Evolutionary conservation across 2,888 invertebrate genomes (phyloP).

Genomic region (Drepanosiphum platanoidis): DNA sequence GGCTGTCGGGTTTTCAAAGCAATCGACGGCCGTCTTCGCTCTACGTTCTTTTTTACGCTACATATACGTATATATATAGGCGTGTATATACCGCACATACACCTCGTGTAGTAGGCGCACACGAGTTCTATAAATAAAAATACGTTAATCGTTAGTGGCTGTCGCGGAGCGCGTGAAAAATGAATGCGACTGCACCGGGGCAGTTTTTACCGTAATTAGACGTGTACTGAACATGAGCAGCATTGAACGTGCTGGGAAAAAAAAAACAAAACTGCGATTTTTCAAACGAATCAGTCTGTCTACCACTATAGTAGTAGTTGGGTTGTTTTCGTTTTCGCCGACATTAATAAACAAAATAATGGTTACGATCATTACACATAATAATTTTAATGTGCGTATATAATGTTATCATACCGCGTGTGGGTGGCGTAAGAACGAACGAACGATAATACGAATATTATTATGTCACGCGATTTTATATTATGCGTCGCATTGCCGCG

Average conservation of each 20-base stretch:
- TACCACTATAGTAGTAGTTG: no score
- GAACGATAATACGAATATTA: no score
- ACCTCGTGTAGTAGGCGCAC: not conserved
- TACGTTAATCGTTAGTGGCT: not conserved
- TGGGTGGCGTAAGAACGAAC: no score
- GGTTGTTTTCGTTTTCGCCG: no score
- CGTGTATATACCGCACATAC: no score
- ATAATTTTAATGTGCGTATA: no score
- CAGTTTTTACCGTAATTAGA: not conserved
- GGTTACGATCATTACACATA: no score
- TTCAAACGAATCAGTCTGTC: no score
- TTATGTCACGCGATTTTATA: no score
- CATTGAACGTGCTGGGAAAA: not conserved
- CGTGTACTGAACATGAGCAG: not conserved
- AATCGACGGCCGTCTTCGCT: conserved; percentile 14
- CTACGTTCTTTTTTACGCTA: not conserved
- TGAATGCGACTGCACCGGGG: not conserved
- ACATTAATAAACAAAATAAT: no score
- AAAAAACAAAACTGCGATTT: not conserved
- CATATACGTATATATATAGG: not conserved
- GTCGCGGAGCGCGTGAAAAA: not conserved
- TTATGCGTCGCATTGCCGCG: no score
- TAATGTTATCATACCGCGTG: no score
- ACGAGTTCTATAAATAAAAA: not conserved
- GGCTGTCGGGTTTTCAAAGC: conserved; percentile 2